Percentiles rank a stretch among this genome's conserved stretches.
Conservation (phyloP, 2,113 vertebrate genomes). For the Alligator sinensis region DNA sequence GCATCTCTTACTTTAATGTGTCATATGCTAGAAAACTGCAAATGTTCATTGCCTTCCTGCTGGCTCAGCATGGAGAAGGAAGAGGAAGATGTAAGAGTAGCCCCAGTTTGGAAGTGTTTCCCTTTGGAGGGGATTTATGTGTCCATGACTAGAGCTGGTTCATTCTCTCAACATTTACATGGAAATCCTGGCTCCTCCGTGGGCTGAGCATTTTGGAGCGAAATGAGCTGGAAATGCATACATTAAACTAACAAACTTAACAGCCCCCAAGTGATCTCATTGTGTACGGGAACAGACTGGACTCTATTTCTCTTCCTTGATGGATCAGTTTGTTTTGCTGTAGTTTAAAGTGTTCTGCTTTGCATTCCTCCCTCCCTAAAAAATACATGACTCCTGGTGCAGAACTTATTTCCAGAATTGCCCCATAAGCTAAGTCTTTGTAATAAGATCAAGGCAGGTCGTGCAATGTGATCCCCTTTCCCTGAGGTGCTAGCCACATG, state of each 20-base stretch:
- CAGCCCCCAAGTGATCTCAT: background rate
- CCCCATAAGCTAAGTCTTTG: background rate
- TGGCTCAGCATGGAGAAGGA: background rate
- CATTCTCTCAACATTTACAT: background rate
- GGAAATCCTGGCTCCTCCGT: background rate
- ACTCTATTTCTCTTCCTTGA: background rate
- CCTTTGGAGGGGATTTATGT: background rate
- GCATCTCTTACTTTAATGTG: background rate
- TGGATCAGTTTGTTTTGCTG: background rate
- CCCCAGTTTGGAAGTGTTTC: background rate
- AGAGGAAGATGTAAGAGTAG: background rate
- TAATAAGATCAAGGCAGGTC: background rate
- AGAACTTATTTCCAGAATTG: background rate
- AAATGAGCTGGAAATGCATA: background rate
- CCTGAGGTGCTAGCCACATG: background rate
- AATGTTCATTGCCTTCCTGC: background rate
- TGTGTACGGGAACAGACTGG: background rate
- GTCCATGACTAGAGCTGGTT: background rate
- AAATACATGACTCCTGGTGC: background rate
- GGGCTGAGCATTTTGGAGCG: background rate
- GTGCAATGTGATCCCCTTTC: background rate
- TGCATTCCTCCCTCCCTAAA: background rate
- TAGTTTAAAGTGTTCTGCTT: rapidly evolving
- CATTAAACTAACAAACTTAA: background rate
- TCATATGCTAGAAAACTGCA: background rate